Conservation (phyloP, 2,888 invertebrate species). For the Cephalotes varians region DNA sequence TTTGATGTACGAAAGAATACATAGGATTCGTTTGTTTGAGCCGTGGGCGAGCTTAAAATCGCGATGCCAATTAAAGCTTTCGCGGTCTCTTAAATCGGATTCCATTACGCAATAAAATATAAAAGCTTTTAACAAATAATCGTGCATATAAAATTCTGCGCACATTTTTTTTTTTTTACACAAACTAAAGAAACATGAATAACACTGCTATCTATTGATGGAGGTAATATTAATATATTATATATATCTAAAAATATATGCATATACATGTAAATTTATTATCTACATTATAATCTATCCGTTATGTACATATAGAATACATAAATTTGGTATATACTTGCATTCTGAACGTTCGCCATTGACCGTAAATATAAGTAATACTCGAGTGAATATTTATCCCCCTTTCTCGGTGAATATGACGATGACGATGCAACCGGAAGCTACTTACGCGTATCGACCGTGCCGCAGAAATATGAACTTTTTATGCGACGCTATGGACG, state of each 20-base stretch:
- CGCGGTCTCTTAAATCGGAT: background rate
- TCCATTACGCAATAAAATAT: background rate
- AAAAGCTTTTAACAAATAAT: background rate
- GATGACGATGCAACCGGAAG: slow-evolving; percentile 24
- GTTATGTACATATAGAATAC: background rate
- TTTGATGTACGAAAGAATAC: background rate
- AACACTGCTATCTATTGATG: background rate
- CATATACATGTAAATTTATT: background rate
- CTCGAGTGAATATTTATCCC: background rate
- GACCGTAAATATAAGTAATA: background rate
- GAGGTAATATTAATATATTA: no score
- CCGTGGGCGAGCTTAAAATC: background rate
- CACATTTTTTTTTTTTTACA: background rate
- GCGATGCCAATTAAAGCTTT: background rate
- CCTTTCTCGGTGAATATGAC: background rate
- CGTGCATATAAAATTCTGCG: background rate
- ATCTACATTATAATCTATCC: background rate
- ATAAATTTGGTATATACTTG: background rate
- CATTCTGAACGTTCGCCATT: background rate
- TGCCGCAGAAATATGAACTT: slow-evolving; percentile 10
- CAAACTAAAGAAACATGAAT: background rate
- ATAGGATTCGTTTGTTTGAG: background rate
- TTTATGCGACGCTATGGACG: background rate
- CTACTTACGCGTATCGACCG: slow-evolving; percentile 26
- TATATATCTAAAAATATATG: no score